Evolutionary conservation across 2,888 invertebrate species (phyloP).

Genomic region (Elaeidobius kamerunicus): DNA sequence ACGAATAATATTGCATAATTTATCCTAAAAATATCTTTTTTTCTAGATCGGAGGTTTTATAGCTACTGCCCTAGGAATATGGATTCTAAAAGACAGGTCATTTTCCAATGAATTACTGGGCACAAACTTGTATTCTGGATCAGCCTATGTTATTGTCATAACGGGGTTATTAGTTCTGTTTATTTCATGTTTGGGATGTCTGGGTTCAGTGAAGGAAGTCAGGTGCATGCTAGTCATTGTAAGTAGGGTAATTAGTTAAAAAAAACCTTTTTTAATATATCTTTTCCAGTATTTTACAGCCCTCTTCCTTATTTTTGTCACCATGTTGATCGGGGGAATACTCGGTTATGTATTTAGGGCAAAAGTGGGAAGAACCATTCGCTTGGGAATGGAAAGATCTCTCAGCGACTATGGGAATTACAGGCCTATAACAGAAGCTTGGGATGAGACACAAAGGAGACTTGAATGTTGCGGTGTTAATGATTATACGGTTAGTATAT

Average conservation of each 20-base stretch:
- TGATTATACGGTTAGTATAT: conserved; percentile 53
- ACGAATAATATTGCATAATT: too few species aligned
- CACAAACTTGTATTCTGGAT: conserved; percentile 82
- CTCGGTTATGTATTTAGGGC: conserved; percentile 87
- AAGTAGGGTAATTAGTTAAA: conserved; percentile 48
- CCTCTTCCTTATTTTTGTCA: conserved; percentile 83
- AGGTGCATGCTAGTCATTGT: conserved; percentile 91
- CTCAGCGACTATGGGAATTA: conserved; percentile 70
- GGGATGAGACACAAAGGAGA: conserved; percentile 80
- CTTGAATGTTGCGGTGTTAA: conserved; percentile 83
- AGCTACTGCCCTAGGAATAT: conserved; percentile 76
- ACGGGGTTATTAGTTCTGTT: conserved; percentile 79
- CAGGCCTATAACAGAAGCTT: conserved; percentile 71
- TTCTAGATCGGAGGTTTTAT: conserved; percentile 73
- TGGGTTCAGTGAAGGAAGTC: conserved; percentile 91
- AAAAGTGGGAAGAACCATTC: conserved; percentile 72
- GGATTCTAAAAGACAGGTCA: conserved; percentile 81
- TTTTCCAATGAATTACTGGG: conserved; percentile 83
- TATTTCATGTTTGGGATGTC: conserved; percentile 86
- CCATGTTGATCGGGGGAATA: conserved; percentile 87
- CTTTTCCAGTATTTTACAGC: conserved; percentile 81
- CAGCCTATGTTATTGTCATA: conserved; percentile 79
- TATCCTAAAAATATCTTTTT: too few species aligned
- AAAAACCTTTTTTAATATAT: too few species aligned
- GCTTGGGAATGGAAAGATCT: conserved; percentile 74